Conservation (phyloP, 1,140 invertebrate genomes). For the Drosophila kepulauana region DNA sequence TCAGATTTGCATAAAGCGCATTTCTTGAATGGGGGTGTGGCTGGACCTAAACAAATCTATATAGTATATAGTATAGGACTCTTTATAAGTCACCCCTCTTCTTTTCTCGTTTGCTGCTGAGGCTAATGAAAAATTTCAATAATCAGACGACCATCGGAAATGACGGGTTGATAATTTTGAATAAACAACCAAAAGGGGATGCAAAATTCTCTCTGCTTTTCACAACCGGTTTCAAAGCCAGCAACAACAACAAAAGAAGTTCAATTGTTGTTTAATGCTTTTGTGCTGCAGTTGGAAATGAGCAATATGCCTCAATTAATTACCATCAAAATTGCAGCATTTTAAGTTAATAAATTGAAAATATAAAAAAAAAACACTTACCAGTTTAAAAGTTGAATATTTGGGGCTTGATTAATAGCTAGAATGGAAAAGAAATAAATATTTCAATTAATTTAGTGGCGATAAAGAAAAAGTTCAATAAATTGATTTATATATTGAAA, state of each 20-base stretch:
- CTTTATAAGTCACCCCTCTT: conserved; percentile 15
- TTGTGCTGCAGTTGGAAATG: too few relatives aligned
- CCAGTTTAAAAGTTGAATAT: too few relatives aligned
- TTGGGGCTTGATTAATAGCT: too few relatives aligned
- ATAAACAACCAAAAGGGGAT: conserved; percentile 34
- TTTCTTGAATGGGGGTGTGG: conserved; percentile 55
- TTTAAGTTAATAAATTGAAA: too few relatives aligned
- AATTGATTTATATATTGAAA: too few relatives aligned
- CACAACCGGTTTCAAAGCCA: neutral
- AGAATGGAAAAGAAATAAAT: too few relatives aligned
- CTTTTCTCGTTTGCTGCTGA: neutral
- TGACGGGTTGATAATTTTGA: conserved; percentile 49
- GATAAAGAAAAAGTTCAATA: too few relatives aligned
- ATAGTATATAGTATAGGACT: neutral
- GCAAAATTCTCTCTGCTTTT: neutral
- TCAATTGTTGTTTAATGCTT: conserved; percentile 1
- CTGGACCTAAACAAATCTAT: neutral
- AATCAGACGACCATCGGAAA: conserved; percentile 53
- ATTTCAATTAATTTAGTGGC: too few relatives aligned
- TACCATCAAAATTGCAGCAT: neutral
- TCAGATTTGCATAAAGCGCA: conserved; percentile 41
- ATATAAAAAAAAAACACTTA: too few relatives aligned
- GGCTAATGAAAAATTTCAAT: conserved; percentile 63
- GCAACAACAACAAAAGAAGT: neutral
- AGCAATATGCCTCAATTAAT: neutral